These are phyloP conservation scores for Synergus itoensis DNA, from an alignment of 2,888 invertebrate species.

Conservation along the genomic window DNA sequence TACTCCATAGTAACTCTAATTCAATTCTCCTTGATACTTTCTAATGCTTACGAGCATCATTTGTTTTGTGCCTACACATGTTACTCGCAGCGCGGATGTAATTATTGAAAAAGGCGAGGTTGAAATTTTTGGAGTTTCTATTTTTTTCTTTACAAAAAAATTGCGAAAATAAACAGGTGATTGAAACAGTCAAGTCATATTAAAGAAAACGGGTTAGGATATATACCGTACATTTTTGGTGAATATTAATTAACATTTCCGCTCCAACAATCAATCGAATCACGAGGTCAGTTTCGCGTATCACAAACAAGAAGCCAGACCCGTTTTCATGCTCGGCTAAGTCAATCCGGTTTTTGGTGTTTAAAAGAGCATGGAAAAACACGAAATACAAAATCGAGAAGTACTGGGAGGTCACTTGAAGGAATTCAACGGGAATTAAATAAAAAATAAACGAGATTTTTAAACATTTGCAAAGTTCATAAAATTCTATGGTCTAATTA, in stretches of 20 bases:
- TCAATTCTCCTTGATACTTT: constrained; percentile 16
- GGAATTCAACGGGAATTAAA: not conserved
- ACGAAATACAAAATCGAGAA: constrained; percentile 15
- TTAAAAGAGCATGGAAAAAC: not conserved
- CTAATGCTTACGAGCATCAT: constrained; percentile 2
- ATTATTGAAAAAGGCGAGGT: no score
- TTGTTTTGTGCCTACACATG: not conserved
- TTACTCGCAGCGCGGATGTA: not conserved
- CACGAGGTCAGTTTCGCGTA: not conserved
- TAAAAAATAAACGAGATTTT: not conserved
- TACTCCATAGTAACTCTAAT: no score
- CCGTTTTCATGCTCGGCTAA: constrained; percentile 19
- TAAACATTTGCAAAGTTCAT: not conserved
- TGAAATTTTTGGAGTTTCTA: no score
- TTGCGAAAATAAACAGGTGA: not conserved
- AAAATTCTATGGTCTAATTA: not conserved
- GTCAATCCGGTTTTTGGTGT: constrained; percentile 32
- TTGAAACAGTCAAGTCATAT: not conserved
- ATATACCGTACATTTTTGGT: not conserved
- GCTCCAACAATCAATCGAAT: constrained; percentile 5
- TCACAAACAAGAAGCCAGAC: constrained; percentile 5
- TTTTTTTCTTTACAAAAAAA: not conserved
- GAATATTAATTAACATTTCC: not conserved
- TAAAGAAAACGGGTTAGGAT: not conserved
- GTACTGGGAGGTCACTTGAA: not conserved